A percentile compares a stretch with the other conserved stretches of the same genome.
Conservation (phyloP, 2,797 vertebrate species). For the Chromis chromis region DNA sequence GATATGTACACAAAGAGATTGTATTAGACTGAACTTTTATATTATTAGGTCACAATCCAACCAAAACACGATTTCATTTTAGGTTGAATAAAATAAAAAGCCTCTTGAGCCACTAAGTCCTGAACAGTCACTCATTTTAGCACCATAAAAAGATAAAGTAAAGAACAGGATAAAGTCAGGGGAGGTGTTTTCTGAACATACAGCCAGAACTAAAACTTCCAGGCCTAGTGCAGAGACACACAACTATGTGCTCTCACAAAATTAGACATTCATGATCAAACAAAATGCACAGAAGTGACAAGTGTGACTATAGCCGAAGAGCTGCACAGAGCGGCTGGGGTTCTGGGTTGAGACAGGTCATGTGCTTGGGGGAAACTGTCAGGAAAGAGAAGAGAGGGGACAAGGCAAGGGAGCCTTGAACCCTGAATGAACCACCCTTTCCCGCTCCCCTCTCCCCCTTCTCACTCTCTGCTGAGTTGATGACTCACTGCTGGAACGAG, state of each 20-base stretch:
- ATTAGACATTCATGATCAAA: conserved; percentile 34
- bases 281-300: conserved; percentile 34
- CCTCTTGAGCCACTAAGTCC: background rate
- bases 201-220: conserved; percentile 9
- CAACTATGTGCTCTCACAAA: conserved; percentile 35
- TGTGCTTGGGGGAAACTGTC: conserved; percentile 58
- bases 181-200: conserved; percentile 30
- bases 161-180: conserved; percentile 6
- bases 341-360: conserved; percentile 60
- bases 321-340: conserved; percentile 11
- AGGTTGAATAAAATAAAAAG: conserved; percentile 15
- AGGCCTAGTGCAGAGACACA: conserved; percentile 9
- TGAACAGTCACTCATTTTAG: background rate
- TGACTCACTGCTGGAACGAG: conserved; percentile 75
- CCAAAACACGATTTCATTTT: conserved; percentile 25
- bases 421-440: conserved; percentile 76
- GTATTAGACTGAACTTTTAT: background rate
- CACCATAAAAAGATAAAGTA: conserved; percentile 4
- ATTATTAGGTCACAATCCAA: conserved; percentile 34
- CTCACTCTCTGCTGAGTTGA: conserved; percentile 68
- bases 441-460: conserved; percentile 45
- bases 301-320: conserved; percentile 39
- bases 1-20: conserved; percentile 15
- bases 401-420: conserved; percentile 70
- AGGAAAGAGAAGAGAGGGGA: conserved; percentile 54